Conservation (phyloP, 2,113 vertebrate genomes). For the Malurus melanocephalus region DNA sequence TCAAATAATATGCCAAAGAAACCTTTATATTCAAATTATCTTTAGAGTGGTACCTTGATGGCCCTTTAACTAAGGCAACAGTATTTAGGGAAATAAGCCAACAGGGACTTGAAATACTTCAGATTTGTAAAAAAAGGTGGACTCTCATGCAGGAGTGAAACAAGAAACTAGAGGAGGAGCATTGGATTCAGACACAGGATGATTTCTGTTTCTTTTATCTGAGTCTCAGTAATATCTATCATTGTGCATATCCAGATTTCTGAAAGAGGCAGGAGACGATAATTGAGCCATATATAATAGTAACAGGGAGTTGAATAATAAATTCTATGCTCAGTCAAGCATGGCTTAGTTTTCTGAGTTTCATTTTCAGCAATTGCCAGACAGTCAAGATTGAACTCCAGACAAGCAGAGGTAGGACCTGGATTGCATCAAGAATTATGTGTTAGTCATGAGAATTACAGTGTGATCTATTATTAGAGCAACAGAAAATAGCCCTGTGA, state of each 20-base stretch:
- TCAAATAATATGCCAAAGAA: neutral
- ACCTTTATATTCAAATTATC: neutral
- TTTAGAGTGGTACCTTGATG: neutral
- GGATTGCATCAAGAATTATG: conserved; percentile 30
- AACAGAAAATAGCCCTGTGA: conserved; percentile 43
- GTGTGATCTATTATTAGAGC: conserved; percentile 24
- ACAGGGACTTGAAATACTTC: neutral
- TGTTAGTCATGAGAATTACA: conserved; percentile 39
- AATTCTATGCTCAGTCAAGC: conserved; percentile 20
- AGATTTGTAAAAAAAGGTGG: neutral
- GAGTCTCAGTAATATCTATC: neutral
- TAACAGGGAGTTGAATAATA: neutral
- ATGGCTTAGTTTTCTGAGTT: conserved; percentile 35
- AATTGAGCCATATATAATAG: conserved; percentile 4
- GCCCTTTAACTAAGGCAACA: neutral
- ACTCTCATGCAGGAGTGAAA: neutral
- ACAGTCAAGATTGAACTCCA: conserved; percentile 41
- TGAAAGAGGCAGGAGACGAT: neutral
- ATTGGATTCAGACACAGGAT: neutral
- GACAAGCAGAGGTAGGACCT: conserved; percentile 33
- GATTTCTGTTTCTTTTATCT: neutral
- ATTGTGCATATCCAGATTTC: neutral
- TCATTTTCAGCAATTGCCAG: conserved; percentile 58
- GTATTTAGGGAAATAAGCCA: neutral
- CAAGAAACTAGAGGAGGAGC: neutral